phyloP scores from a whole-genome alignment of 2,113 vertebrate genomes.

The Spea bombifrons region DNA sequence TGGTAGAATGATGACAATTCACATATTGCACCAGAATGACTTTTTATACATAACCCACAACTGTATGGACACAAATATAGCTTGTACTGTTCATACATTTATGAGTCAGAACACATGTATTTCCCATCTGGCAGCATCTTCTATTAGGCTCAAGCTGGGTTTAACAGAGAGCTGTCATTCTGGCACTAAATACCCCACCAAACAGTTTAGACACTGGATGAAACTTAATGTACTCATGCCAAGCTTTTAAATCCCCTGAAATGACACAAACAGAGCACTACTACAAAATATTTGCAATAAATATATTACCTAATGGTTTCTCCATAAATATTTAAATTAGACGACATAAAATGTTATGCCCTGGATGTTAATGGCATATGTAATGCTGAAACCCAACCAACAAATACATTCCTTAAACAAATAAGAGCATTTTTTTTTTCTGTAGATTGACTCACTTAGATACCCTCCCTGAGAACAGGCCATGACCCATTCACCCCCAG shows the following conservation, averaged over 20 bases:
- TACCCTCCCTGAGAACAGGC: not conserved
- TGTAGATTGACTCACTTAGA: not conserved
- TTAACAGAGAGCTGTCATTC: not conserved
- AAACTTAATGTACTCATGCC: not conserved
- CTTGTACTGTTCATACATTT: too few species aligned
- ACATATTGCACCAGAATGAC: too few species aligned
- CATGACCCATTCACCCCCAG: not conserved
- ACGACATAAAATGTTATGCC: too few species aligned
- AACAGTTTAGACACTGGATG: not conserved
- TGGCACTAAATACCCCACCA: not conserved
- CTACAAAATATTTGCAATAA: not conserved
- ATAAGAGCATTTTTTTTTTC: too few species aligned
- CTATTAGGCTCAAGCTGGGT: not conserved
- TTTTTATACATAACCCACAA: too few species aligned
- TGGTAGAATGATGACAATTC: too few species aligned
- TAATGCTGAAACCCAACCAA: too few species aligned
- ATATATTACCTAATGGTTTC: too few species aligned
- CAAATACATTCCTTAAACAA: too few species aligned
- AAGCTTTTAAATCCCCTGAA: not conserved
- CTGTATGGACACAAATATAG: too few species aligned
- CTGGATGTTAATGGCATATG: too few species aligned
- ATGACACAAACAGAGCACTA: not conserved
- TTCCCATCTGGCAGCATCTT: not conserved
- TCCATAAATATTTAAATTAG: too few species aligned
- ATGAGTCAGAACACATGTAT: not conserved